Conservation (phyloP, 2,113 vertebrate species). For the Cinclus cinclus region DNA sequence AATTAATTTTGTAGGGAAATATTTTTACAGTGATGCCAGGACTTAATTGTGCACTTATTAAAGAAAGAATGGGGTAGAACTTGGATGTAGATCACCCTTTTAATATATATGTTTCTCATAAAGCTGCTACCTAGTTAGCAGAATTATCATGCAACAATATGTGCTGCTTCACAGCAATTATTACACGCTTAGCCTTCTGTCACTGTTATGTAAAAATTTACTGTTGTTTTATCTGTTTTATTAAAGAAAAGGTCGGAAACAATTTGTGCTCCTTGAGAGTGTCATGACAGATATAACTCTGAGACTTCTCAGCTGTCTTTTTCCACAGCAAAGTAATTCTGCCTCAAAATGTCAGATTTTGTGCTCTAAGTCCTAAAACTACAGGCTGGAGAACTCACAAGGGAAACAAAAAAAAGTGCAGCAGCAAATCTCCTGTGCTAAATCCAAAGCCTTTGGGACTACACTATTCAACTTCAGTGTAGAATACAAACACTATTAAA, state of each 20-base stretch:
- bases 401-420: background rate
- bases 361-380: background rate
- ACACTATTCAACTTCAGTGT: background rate
- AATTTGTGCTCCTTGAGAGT: background rate
- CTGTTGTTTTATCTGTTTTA: background rate
- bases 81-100: background rate
- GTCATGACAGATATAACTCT: background rate
- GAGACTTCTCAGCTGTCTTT: background rate
- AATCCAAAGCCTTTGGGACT: background rate
- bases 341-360: background rate
- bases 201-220: background rate
- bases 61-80: background rate
- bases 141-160: background rate
- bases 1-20: background rate
- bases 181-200: background rate
- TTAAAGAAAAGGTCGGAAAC: background rate
- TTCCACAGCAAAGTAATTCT: background rate
- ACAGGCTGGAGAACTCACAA: background rate
- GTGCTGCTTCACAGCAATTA: background rate
- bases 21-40: background rate
- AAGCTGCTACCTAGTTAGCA: background rate
- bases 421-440: background rate
- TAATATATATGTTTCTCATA: background rate
- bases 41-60: background rate
- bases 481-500: background rate